Percentiles rank a stretch among this genome's conserved stretches.
Conservation (phyloP, 2,888 invertebrate species). For the Metellina segmentata region DNA sequence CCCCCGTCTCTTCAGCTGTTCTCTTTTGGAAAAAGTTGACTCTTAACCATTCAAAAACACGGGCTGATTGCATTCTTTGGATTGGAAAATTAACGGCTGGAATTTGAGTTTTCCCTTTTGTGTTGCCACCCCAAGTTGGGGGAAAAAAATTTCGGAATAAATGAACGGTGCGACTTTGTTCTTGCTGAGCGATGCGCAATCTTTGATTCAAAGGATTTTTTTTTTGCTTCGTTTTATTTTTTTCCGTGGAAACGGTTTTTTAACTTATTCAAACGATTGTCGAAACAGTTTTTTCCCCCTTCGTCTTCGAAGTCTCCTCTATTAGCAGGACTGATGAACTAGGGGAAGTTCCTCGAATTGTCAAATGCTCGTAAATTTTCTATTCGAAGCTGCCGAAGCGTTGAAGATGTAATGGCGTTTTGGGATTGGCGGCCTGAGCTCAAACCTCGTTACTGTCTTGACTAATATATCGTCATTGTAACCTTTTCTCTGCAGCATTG, state of each 20-base stretch:
- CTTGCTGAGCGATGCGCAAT: not conserved
- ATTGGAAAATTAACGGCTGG: constrained; percentile 70
- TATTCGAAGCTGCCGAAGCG: not conserved
- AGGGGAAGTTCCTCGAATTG: not conserved
- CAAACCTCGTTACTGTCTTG: not conserved
- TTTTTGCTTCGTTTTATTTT: not conserved
- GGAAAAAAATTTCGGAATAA: constrained; percentile 13
- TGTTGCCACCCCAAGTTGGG: not conserved
- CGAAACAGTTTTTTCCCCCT: not conserved
- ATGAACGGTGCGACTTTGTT: constrained; percentile 22
- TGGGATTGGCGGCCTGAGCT: not conserved
- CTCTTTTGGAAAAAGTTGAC: constrained; percentile 8
- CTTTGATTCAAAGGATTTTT: not conserved
- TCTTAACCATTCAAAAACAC: constrained; percentile 11
- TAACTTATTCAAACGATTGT: constrained; percentile 1
- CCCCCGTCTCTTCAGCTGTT: constrained; percentile 10
- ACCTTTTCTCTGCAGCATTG: not conserved
- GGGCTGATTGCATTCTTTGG: constrained; percentile 57
- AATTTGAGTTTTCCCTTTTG: constrained; percentile 14
- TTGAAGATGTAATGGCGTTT: not conserved
- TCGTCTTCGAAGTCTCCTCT: not conserved
- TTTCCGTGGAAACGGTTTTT: not conserved
- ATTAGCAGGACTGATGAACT: not conserved
- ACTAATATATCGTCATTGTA: not conserved
- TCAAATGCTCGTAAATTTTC: not conserved